Evolutionary conservation across 1,140 invertebrate species (phyloP), one percentile per base, ranked within the genome.

Genomic region (Drosophila fuyamai): DNA sequence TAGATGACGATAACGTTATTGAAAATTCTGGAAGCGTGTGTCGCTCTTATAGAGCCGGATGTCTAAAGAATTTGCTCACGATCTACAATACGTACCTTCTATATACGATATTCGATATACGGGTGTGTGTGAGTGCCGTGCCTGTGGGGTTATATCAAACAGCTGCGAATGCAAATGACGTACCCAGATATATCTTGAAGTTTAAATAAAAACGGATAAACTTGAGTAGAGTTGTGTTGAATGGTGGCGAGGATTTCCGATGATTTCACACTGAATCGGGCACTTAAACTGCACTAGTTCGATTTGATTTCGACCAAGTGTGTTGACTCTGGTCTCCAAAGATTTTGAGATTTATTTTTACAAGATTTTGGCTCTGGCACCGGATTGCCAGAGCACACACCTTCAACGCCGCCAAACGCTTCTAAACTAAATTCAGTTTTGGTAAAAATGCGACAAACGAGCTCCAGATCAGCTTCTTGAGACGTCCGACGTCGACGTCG

Each of bases 361-460:
- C 46, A 63, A 63, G 68, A 32, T 32, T 71, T 51, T 59, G 57
- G 55, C 66, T 50, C 46, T 43, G 77, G 63, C 82, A 74, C 82
- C 82, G 81, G 83, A 83, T 80, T 88, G 76, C 84, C 74, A 67
- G 76, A 68, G 83, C 79, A 79, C 79, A 88, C 89, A 91, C 88
- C 88, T 91, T 86, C 83, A 79, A 91, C 83, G 83, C 84, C 84
- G 84, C 88, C 88, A 91, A 91, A 91, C 88, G 89, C 88, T 90
- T 90, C 88, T 84, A 91, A 91, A 91, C 88, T 91, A 91, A 91
- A 84, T 91, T 91, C 79, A 90, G 89, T 91, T 91, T 90, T 86
- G 86, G 86, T 90, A 79, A 86, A 89, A 90, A 90, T 79, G 79
- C 82, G 88, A 88, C 81, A 90, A 90, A 88, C 86, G 86, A 84